Conservation (phyloP, 2,888 invertebrate genomes). For the Perizoma flavofasciatum region DNA sequence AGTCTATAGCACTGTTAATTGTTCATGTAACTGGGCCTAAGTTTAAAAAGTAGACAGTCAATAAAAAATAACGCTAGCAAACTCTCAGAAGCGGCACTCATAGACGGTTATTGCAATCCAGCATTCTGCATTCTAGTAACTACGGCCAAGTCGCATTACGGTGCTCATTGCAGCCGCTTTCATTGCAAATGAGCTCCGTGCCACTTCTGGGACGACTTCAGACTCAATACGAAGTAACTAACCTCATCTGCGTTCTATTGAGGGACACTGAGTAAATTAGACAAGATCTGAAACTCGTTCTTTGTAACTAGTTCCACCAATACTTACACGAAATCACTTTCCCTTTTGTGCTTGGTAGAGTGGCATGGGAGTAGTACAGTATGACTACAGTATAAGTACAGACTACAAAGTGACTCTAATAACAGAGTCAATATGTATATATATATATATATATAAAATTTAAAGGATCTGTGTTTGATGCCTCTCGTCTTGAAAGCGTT, state of each 20-base stretch:
- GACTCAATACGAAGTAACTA: slow-evolving; percentile 35
- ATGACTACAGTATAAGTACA: too few species aligned
- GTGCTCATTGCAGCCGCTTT: slow-evolving; percentile 58
- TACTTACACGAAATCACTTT: too few species aligned
- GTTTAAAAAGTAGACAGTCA: too few species aligned
- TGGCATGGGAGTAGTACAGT: too few species aligned
- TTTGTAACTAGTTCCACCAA: background rate
- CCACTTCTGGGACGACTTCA: slow-evolving; percentile 39
- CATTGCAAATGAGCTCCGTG: slow-evolving; percentile 67
- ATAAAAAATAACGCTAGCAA: slow-evolving; percentile 41
- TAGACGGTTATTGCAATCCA: slow-evolving; percentile 53
- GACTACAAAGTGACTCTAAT: too few species aligned
- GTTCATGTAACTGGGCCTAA: too few species aligned
- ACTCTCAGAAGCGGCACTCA: slow-evolving; percentile 43
- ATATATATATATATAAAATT: too few species aligned
- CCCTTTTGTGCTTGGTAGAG: too few species aligned
- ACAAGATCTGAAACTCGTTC: slow-evolving; percentile 2
- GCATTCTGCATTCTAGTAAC: slow-evolving; percentile 48
- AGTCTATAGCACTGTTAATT: too few species aligned
- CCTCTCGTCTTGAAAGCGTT: too few species aligned
- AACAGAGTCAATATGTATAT: too few species aligned
- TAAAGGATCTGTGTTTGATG: too few species aligned
- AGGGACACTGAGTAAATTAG: slow-evolving; percentile 15
- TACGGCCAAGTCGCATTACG: slow-evolving; percentile 61
- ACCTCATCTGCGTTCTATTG: slow-evolving; percentile 39